Conservation (phyloP, 2,113 vertebrate species). For the Misgurnus mizolepis region DNA sequence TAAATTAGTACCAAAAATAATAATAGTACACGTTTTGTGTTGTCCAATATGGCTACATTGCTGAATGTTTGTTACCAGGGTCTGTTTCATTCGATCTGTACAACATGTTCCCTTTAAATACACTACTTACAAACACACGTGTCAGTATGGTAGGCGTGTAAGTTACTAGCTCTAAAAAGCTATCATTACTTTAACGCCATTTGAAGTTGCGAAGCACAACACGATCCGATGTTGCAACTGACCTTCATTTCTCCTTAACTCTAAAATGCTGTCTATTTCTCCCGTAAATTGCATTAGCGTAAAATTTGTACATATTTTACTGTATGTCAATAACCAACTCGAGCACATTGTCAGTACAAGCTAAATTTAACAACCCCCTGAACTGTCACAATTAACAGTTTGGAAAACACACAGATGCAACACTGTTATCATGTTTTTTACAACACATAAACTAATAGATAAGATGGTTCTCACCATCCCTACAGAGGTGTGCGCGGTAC, state of each 20-base stretch:
- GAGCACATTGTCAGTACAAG: not conserved
- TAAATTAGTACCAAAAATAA: not conserved
- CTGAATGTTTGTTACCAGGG: not conserved
- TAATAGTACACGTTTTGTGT: not conserved
- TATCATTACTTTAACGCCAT: not conserved
- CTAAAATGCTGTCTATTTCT: not conserved
- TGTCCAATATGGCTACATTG: slow-evolving; percentile 15
- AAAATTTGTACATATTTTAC: not conserved
- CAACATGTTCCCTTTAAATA: not conserved
- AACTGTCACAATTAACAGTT: not conserved
- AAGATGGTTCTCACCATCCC: slow-evolving; percentile 65
- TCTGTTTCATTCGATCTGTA: slow-evolving; percentile 1
- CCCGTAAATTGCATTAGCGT: too few relatives aligned
- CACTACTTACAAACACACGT: not conserved
- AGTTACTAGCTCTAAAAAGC: not conserved
- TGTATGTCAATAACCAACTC: not conserved
- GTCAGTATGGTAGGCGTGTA: not conserved
- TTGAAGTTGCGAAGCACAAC: not conserved
- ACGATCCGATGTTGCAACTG: not conserved
- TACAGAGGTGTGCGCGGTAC: slow-evolving; percentile 51
- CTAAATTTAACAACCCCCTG: not conserved
- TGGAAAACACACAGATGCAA: not conserved
- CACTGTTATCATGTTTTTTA: not conserved
- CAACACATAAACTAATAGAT: not conserved
- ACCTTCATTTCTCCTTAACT: slow-evolving; percentile 16